Evolutionary conservation across 2,888 invertebrate genomes (phyloP).

Genomic region (Megamerina dolium): DNA sequence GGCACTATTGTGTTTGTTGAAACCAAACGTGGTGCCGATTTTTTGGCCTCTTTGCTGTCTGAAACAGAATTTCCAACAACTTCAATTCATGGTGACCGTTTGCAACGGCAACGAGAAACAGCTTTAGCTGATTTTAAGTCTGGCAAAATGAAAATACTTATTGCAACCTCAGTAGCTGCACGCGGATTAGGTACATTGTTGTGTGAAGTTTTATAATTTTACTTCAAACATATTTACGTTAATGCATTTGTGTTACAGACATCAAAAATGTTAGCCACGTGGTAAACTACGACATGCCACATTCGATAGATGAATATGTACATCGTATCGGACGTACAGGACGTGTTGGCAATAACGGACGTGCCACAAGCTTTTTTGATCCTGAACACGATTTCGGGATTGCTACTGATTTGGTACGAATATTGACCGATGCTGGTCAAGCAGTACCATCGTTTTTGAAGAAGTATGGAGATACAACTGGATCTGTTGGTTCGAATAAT

Average conservation of each 20-base stretch:
- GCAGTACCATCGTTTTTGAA: constrained; percentile 70
- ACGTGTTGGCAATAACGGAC: constrained; percentile 84
- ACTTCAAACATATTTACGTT: background rate
- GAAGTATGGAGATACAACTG: constrained; percentile 50
- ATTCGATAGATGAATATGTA: constrained; percentile 87
- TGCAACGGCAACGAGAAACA: constrained; percentile 92
- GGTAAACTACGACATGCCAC: constrained; percentile 87
- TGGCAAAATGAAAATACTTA: constrained; percentile 71
- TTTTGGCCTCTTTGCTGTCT: constrained; percentile 74
- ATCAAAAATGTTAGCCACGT: constrained; percentile 84
- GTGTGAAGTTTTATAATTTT: too few relatives aligned
- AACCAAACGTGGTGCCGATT: constrained; percentile 84
- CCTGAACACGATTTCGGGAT: constrained; percentile 56
- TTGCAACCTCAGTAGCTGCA: constrained; percentile 93
- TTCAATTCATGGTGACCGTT: constrained; percentile 96
- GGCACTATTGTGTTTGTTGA: constrained; percentile 84
- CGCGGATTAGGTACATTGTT: constrained; percentile 79
- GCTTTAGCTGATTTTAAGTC: constrained; percentile 83
- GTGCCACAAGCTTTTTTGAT: constrained; percentile 81
- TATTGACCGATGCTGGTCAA: constrained; percentile 73
- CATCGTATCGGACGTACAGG: constrained; percentile 94
- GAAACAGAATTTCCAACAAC: constrained; percentile 82
- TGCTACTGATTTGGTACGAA: constrained; percentile 61
- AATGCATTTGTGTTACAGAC: constrained; percentile 52
- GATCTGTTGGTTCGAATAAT: constrained; percentile 41